A percentile compares a stretch with the other conserved stretches of the same genome.
These are phyloP conservation scores for Crotalus adamanteus DNA, from an alignment of 2,797 vertebrate species.

Conservation along the genomic window DNA sequence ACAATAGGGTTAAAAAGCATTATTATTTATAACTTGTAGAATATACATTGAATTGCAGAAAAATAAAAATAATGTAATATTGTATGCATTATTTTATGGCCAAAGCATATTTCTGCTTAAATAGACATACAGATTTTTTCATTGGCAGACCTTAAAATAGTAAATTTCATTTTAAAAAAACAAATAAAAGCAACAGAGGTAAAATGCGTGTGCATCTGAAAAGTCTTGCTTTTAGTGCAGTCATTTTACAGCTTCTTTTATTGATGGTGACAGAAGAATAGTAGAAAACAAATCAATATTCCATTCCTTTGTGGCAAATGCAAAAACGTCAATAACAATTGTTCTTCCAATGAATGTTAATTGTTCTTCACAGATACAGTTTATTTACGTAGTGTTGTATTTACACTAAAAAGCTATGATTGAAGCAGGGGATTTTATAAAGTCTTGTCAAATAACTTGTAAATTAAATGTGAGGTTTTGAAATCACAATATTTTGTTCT, in stretches of 20 bases:
- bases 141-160: not conserved
- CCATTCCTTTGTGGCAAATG: constrained; percentile 37
- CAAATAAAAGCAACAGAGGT: not conserved
- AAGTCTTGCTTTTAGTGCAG: not conserved
- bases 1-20: not conserved
- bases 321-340: constrained; percentile 21
- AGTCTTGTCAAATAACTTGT: constrained; percentile 8
- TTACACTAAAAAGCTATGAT: constrained; percentile 23
- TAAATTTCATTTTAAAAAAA: not conserved
- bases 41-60: not conserved
- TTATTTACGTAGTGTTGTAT: not conserved
- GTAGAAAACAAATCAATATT: constrained; percentile 40
- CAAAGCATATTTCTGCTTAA: not conserved
- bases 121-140: not conserved
- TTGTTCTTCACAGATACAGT: not conserved
- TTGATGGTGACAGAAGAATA: constrained; percentile 19
- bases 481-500: constrained; percentile 6
- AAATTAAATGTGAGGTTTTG: constrained; percentile 8
- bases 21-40: not conserved
- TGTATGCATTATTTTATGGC: not conserved
- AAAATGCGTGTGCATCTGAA: constrained; percentile 7
- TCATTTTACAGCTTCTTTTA: constrained; percentile 14
- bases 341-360: constrained; percentile 43
- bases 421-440: not conserved
- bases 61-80: not conserved